Base-by-base conservation (phyloP, 2,888 invertebrate genomes). In the Drosophila putrida region DNA sequence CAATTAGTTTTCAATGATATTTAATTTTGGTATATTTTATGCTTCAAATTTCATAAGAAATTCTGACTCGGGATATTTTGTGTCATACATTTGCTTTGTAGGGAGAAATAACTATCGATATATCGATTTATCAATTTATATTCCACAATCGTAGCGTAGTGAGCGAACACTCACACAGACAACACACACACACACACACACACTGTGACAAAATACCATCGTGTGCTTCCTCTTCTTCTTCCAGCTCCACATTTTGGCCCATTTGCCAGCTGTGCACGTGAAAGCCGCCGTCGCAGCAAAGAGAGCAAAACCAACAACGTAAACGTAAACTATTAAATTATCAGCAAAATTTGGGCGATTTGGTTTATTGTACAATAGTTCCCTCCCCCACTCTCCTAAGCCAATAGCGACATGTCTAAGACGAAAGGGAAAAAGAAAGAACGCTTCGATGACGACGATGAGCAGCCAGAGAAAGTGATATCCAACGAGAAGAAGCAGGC, bases 351-450 rank as follows among this genome's bases (percentile, higher is more conserved):
- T 59, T 15, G 50, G 28, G 4, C 54, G 20, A 31, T 31, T 47
- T 31, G 9, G 38, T 9, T 55, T 13, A 27, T 27, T 28, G n/a
- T 35, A 15, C 28, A 49, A 27, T 33, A 47, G 31, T 25, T 3
- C 4, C 8, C 31, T 31, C 31, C 13, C 11, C 20, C 50, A 46
- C 46, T n/a, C n/a, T n/a, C n/a, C 20, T 20, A 20, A 20, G 3
- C 20, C 20, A 46, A 4, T 8, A 28, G 13, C 54, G 55, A 46
- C 6, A 85, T 85, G 85, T 90, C 89, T 31, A 85, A 91, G 53
- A 78, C 81, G 15, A 92, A 88, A 65, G 75, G 80, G 3, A 92
- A 90, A 50, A 90, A 90, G 67, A 92, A 91, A 57, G 88, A 91
- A 11, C 87, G 80, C 9, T 90, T 91, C 27, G 90, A 87, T 13